Base-by-base conservation (phyloP, 2,113 vertebrate genomes). In the Madoqua kirkii region DNA sequence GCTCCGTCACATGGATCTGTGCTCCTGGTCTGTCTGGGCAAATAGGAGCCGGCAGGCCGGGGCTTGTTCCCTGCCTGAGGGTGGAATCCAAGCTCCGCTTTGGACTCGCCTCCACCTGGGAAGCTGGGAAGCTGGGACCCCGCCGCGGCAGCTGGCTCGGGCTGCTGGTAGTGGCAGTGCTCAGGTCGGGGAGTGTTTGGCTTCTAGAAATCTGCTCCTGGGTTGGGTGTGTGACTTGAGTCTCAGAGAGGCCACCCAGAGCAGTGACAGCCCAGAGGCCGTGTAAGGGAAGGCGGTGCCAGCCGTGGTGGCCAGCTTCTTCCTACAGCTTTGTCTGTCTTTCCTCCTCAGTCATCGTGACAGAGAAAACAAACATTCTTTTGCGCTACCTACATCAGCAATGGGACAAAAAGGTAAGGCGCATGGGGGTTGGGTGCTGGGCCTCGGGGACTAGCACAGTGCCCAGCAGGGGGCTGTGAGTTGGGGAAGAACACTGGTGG, bases 311-410 rank as follows among this genome's bases (percentile, higher is more conserved):
- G 29, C 36, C 48, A 14, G 45, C 36, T 15, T 43, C 36, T 87
- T 67, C 71, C 94, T n/a, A 23, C 14, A 1, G 84, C 55, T 88
- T 91, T 81, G 81, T 97, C 43, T 97, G 48, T 92, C 92, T 92
- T 81, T 92, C 1, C 52, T 90, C 11, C 33, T 33, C 98, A 99
- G 99, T 99, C 97, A 99, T 99, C 8, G 99, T 99, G 91, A 99
- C 99, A 98, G 99, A 99, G 98, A 99, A 99, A 98, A 99, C 99
- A 81, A 99, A 99, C 97, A 99, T 99, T 89, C 99, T 99, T 55
- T 97, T 99, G 98, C 99, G 99, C 96, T 99, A 99, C 97, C 99
- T 99, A 94, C 99, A 99, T 97, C 99, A 99, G 97, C 99, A 99
- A 98, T 99, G 99, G 99, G 99, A 99, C 99, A 99, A 99, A 99